phyloP scores from a whole-genome alignment of 2,888 invertebrate species.

The Mythimna vitellina region DNA sequence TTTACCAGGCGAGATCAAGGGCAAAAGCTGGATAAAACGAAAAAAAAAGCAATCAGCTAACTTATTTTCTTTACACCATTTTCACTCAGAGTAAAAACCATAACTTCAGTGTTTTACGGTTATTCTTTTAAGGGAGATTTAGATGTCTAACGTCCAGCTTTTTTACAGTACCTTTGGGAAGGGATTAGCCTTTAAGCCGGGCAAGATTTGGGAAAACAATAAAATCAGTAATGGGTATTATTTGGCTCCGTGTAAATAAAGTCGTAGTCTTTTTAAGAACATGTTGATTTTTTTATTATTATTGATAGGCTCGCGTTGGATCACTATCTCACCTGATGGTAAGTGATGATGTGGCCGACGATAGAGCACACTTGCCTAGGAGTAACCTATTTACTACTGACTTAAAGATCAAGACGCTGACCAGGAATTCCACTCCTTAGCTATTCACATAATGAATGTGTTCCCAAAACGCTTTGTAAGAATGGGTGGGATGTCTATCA shows the following conservation, averaged over 20 bases:
- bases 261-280: not conserved
- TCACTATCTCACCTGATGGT: too few species aligned
- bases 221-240: not conserved
- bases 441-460: too few species aligned
- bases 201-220: not conserved
- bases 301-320: too few species aligned
- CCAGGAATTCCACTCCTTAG: too few species aligned
- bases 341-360: too few species aligned
- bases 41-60: not conserved
- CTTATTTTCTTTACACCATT: not conserved
- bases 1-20: too few species aligned
- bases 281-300: not conserved
- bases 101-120: conserved; percentile 4
- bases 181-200: conserved; percentile 5
- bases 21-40: too few species aligned
- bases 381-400: too few species aligned
- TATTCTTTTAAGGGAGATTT: conserved; percentile 16
- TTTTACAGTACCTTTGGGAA: conserved; percentile 23
- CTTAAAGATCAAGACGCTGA: too few species aligned
- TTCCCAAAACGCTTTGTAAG: too few species aligned
- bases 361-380: too few species aligned
- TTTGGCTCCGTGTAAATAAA: not conserved
- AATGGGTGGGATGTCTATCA: too few species aligned
- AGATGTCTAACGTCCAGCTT: not conserved
- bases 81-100: not conserved